phyloP scores from a whole-genome alignment of 2,888 invertebrate species.

The Ommatoiulus sabulosus region DNA sequence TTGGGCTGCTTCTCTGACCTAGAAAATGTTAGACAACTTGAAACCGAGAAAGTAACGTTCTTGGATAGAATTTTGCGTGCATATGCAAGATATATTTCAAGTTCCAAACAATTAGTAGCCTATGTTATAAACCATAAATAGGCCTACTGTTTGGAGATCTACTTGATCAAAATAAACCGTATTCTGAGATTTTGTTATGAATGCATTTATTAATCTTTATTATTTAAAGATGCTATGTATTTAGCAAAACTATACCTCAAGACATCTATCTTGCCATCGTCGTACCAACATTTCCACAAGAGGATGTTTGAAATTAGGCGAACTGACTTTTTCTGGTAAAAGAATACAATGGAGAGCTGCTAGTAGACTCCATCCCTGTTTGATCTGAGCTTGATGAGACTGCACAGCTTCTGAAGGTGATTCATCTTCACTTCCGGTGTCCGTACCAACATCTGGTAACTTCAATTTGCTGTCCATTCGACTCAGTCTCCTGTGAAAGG shows the following conservation, averaged over 20 bases:
- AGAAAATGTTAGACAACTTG: background rate
- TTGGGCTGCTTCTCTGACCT: conserved; percentile 93
- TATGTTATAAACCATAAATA: background rate
- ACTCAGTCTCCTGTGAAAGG: conserved; percentile 55
- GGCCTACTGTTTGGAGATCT: background rate
- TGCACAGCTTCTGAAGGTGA: conserved; percentile 73
- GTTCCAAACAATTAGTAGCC: too few relatives aligned
- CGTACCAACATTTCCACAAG: conserved; percentile 98
- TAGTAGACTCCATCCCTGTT: conserved; percentile 96
- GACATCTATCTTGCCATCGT: conserved; percentile 98
- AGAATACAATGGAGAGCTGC: conserved; percentile 97
- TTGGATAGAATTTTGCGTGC: too few relatives aligned
- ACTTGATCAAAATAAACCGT: too few relatives aligned
- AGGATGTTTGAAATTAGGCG: conserved; percentile 86
- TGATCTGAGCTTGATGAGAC: conserved; percentile 91
- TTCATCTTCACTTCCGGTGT: conserved; percentile 76
- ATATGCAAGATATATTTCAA: too few relatives aligned
- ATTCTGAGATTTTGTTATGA: background rate
- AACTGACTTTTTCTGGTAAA: conserved; percentile 89
- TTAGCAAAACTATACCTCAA: conserved; percentile 78
- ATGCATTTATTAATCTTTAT: background rate
- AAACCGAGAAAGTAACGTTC: background rate
- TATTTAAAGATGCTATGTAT: background rate
- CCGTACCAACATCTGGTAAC: conserved; percentile 65
- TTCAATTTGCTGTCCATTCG: conserved; percentile 58